Percentiles rank a stretch among this genome's conserved stretches.
Conservation (phyloP, 1,140 invertebrate genomes). For the Amyelois transitella region DNA sequence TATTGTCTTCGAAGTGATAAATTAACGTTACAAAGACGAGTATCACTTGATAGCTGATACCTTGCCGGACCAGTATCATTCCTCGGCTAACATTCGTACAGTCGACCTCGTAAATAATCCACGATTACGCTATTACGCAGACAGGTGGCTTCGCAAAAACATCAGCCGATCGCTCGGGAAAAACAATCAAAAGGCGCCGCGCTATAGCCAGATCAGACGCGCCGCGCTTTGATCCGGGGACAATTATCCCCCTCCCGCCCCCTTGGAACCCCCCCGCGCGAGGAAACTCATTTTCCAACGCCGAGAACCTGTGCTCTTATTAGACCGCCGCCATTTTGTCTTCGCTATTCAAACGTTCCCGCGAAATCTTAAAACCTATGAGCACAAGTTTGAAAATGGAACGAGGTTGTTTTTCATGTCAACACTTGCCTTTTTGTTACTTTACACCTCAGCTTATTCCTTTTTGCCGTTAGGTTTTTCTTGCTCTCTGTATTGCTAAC, state of each 20-base stretch:
- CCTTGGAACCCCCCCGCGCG: slow-evolving; percentile 23
- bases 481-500: neutral
- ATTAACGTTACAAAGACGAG: neutral
- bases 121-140: slow-evolving; percentile 40
- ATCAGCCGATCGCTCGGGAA: slow-evolving; percentile 32
- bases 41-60: neutral
- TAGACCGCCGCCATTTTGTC: slow-evolving; percentile 29
- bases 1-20: neutral
- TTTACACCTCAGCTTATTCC: neutral
- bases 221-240: slow-evolving; percentile 44
- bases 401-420: slow-evolving; percentile 2
- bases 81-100: slow-evolving; percentile 4
- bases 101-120: slow-evolving; percentile 40
- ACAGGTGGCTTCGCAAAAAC: slow-evolving; percentile 47
- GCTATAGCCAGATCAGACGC: slow-evolving; percentile 31
- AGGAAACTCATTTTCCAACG: slow-evolving; percentile 71
- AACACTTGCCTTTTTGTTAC: slow-evolving; percentile 2
- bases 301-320: slow-evolving; percentile 55
- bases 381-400: slow-evolving; percentile 1
- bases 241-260: slow-evolving; percentile 32
- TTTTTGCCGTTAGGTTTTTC: neutral
- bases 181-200: slow-evolving; percentile 68
- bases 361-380: neutral
- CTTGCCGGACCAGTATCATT: slow-evolving; percentile 5
- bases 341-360: neutral